A percentile compares a stretch with the other conserved stretches of the same genome.
Conservation (phyloP, 2,888 invertebrate genomes). For the Helleia helle region DNA sequence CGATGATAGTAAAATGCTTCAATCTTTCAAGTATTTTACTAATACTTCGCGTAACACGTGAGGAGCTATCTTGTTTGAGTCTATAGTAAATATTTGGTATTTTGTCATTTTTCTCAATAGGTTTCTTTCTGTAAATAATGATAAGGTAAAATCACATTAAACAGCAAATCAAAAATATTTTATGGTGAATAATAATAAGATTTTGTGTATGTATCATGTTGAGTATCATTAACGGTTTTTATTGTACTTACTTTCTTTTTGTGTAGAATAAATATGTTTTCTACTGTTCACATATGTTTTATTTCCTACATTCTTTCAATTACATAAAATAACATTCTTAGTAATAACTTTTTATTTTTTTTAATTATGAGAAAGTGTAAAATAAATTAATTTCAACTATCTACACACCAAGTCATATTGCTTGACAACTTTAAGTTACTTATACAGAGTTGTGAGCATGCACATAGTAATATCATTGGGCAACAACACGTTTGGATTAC, state of each 20-base stretch:
- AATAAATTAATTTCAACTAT: no score
- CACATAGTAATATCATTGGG: no score
- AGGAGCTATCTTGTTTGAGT: constrained; percentile 18
- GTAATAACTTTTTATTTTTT: no score
- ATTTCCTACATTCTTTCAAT: background rate
- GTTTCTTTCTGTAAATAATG: constrained; percentile 6
- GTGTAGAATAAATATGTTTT: constrained; percentile 2
- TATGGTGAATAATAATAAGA: background rate
- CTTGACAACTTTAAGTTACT: no score
- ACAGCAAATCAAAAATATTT: background rate
- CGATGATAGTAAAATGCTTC: constrained; percentile 38
- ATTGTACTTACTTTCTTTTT: constrained; percentile 4
- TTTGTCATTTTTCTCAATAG: constrained; percentile 15
- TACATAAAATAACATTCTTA: no score
- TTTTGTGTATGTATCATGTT: background rate
- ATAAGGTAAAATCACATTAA: no score
- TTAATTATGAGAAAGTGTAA: no score
- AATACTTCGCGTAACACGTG: constrained; percentile 37
- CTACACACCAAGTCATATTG: no score
- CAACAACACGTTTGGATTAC: no score
- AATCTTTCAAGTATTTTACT: constrained; percentile 21
- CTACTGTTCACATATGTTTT: background rate
- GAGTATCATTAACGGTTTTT: background rate
- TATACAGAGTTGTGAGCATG: no score
- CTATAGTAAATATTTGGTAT: constrained; percentile 23